A percentile compares a stretch with the other conserved stretches of the same genome.
phyloP scores from a whole-genome alignment of 2,113 vertebrate species.

The Anas platyrhynchos region DNA sequence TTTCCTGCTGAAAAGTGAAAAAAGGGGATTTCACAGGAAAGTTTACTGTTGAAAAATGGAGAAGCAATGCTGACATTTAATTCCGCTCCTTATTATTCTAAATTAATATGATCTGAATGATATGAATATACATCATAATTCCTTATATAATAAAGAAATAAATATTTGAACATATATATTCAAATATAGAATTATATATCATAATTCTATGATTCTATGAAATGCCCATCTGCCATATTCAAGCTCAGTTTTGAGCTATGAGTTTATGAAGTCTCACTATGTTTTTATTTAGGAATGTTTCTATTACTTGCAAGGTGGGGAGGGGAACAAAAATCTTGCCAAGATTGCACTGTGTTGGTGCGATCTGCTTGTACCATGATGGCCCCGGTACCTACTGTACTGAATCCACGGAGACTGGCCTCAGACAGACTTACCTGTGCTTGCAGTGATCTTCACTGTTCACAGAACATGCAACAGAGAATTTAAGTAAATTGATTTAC shows the following conservation, averaged over 20 bases:
- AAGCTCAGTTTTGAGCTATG: not conserved
- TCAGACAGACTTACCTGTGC: not conserved
- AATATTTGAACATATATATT: too few relatives aligned
- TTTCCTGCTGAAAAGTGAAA: constrained; percentile 4
- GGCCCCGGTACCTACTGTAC: not conserved
- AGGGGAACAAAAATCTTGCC: not conserved
- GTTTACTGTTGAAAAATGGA: not conserved
- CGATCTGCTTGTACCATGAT: not conserved
- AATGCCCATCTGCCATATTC: not conserved
- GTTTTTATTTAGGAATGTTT: not conserved
- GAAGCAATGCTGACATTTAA: not conserved
- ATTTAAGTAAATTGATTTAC: not conserved
- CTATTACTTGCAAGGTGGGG: not conserved
- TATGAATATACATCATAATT: too few relatives aligned
- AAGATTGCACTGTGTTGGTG: not conserved
- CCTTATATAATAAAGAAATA: too few relatives aligned
- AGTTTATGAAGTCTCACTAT: not conserved
- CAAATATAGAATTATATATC: too few relatives aligned
- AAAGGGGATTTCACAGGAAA: not conserved
- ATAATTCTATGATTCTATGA: too few relatives aligned
- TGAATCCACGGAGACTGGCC: not conserved
- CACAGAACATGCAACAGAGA: not conserved
- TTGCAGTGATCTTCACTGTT: not conserved
- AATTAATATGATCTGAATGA: not conserved
- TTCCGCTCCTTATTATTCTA: not conserved